phyloP scores from a whole-genome alignment of 2,113 vertebrate genomes.

The Otis tarda region DNA sequence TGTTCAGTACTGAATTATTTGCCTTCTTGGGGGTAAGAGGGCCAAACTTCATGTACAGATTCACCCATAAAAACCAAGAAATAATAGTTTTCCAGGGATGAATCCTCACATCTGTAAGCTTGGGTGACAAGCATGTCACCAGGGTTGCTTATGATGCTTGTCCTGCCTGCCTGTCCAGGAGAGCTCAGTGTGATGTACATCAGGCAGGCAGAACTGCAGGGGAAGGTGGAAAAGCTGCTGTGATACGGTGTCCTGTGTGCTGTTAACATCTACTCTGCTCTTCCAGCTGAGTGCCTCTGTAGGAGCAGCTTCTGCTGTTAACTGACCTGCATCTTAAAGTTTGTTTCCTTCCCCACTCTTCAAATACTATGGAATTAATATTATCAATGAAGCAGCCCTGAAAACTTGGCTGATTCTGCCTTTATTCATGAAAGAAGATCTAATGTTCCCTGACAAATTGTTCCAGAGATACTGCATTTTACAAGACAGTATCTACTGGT shows the following conservation, averaged over 20 bases:
- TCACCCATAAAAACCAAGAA: not conserved
- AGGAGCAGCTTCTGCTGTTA: not conserved
- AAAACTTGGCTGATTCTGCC: not conserved
- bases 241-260: not conserved
- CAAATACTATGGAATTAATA: not conserved
- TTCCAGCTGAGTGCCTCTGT: not conserved
- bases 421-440: not conserved
- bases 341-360: not conserved
- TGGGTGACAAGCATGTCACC: rapidly evolving
- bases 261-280: not conserved
- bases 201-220: not conserved
- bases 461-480: constrained; percentile 28
- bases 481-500: not conserved
- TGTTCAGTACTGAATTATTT: not conserved
- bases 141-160: not conserved
- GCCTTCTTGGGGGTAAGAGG: not conserved
- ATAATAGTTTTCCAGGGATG: not conserved
- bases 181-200: not conserved
- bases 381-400: not conserved
- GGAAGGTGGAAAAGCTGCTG: not conserved
- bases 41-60: not conserved
- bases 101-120: rapidly evolving
- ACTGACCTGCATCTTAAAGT: not conserved
- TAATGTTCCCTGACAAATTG: constrained; percentile 6
- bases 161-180: not conserved